These are phyloP conservation scores for Drosophila neotestacea DNA, from an alignment of 2,888 invertebrate species.

Conservation along the genomic window DNA sequence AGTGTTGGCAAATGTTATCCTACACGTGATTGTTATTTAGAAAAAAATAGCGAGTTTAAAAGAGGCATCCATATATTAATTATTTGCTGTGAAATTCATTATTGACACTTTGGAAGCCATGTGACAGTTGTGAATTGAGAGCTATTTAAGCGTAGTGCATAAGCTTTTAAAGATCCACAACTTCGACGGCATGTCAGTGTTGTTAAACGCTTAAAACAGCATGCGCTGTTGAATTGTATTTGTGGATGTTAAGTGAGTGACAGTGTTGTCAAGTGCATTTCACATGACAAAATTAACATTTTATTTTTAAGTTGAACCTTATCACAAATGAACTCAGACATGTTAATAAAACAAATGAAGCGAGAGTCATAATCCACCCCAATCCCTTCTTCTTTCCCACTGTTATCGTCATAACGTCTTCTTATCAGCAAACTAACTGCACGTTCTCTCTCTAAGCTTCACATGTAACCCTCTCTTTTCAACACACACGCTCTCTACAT, in stretches of 20 bases:
- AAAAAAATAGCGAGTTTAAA: too few relatives aligned
- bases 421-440: conserved; percentile 34
- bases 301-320: conserved; percentile 20
- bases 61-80: too few relatives aligned
- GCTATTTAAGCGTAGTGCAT: background rate
- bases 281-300: conserved; percentile 12
- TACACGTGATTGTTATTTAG: background rate
- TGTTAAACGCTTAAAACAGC: background rate
- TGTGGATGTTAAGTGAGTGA: background rate
- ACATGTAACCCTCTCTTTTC: background rate
- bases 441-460: conserved; percentile 10
- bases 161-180: too few relatives aligned
- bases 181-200: background rate
- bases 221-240: background rate
- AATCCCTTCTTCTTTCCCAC: background rate
- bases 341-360: conserved; percentile 5
- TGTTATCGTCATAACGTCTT: conserved; percentile 19
- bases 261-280: background rate
- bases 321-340: conserved; percentile 12
- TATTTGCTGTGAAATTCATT: background rate
- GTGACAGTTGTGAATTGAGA: background rate
- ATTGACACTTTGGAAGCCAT: background rate
- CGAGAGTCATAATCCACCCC: conserved; percentile 24
- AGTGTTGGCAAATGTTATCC: background rate
- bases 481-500: background rate